Evolutionary conservation across 1,140 invertebrate genomes (phyloP), one percentile per base, ranked within the genome.

Genomic region (Delia radicum): DNA sequence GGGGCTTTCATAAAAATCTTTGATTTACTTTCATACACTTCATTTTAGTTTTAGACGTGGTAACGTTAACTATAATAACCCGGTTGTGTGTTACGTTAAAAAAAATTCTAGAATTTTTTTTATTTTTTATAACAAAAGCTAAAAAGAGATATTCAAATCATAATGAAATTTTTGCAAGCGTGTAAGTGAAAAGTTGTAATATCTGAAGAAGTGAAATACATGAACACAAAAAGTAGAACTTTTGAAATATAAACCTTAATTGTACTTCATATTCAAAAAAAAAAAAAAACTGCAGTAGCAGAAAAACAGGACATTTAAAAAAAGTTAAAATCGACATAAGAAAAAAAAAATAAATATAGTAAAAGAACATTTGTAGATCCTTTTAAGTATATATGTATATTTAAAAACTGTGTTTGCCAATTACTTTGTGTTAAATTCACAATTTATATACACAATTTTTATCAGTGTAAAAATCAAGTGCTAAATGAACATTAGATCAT

Each of bases 1-100:
- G 46, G n/a, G 18, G 24, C 21, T 33, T 78, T 79, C 81, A 81
- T 76, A 83, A 82, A 83, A 83, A 78, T 83, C 81, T 83, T 83
- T 83, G 79, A 77, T 75, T 79, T 81, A 83, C 81, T 83, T 83
- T 83, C 81, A 80, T 83, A 80, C 75, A 80, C 77, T 81, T 83
- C 81, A 83, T 83, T 83, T 80, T 79, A 79, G 81, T 77, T 79
- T 69, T 24, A 55, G 33, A 48, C 46, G 71, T 73, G 33, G 71
- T 69, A 69, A 69, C 65, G 65, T 69, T 18, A 69, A 69, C 65
- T 69, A 12, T 2, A 33, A 4, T 55, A 21, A 6, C n/a, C 8
- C 5, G 15, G 2, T 55, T 55, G 48, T 21, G 21, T 21, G 21
- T 55, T 55, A 3, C 21, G 6, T 21, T 3, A 55, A 55, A 55